Evolutionary conservation across 1,140 invertebrate genomes (phyloP), one percentile per base, ranked within the genome.

Genomic region (Drepana arcuata): DNA sequence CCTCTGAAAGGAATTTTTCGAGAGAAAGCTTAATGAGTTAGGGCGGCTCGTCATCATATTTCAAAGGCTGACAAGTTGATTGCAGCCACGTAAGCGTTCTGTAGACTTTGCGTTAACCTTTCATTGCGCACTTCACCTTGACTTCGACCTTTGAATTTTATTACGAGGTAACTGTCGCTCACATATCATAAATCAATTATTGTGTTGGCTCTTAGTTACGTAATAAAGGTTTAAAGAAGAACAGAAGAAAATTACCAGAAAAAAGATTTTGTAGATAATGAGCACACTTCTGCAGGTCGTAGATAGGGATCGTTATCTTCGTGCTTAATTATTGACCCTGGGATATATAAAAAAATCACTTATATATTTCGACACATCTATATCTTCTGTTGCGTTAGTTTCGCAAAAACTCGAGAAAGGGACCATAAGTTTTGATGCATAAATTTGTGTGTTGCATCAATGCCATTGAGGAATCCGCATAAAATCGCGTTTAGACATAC

Each of bases 51-150:
- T 47, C 27, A 43, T 65, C 65, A 74, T 77, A 69, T 74, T 62
- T 74, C 66, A 74, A 58, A 55, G 23, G 29, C 43, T 67, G 77
- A 78, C 77, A 72, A 48, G 47, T 66, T 77, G 59, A 81, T 77
- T 74, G 48, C 43, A 35, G 49, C 40, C 36, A 61, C 48, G 48
- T 63, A 49, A 59, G 46, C 57, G 34, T 46, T 71, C 56, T 57
- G 50, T 52, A 46, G 60, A 34, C 53, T 39, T 59, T 55, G 43
- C 34, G 34, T 74, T 70, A 80, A 75, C 65, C 14, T 73, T 80
- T 73, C 34, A 75, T 18, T 47, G 45, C 48, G 61, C 42, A 58
- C 49, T 67, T 80, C 59, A 77, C 75, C 71, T 75, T 73, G 56
- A 50, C 16, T n/a, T 28, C 30, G 49, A 57, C 69, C 58, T 72